phyloP scores from a whole-genome alignment of 2,797 vertebrate species.

The Rhabdophis nuchalis region DNA sequence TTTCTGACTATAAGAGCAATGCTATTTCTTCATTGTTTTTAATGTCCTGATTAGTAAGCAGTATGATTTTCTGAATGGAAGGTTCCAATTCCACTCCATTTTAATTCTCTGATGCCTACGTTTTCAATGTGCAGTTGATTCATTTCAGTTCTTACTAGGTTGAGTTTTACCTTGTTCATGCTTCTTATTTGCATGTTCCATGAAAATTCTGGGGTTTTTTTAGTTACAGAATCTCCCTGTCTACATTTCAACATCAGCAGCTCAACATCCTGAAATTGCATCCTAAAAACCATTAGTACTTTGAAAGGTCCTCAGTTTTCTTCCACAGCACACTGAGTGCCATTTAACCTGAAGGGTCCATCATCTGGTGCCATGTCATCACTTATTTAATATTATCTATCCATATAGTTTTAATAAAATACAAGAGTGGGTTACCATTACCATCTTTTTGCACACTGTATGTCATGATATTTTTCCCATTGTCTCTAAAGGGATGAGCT shows the following conservation, averaged over 20 bases:
- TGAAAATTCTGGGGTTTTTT: not conserved
- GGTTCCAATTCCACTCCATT: not conserved
- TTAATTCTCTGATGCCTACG: not conserved
- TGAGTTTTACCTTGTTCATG: not conserved
- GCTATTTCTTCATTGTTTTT: not conserved
- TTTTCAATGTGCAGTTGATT: not conserved
- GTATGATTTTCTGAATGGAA: not conserved
- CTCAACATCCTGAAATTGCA: not conserved
- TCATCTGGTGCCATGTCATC: not conserved
- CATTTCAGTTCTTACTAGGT: not conserved
- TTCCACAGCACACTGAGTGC: not conserved
- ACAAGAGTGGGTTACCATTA: not conserved
- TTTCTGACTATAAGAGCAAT: not conserved
- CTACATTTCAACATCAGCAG: not conserved
- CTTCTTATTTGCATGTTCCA: not conserved
- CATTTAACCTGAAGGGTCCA: not conserved
- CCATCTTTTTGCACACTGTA: not conserved
- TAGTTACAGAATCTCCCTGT: not conserved
- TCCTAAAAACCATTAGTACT: not conserved
- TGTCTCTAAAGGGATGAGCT: not conserved
- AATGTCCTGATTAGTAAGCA: not conserved
- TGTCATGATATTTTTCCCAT: not conserved
- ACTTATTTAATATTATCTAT: not conserved
- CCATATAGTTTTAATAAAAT: not conserved
- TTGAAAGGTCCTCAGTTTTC: not conserved